Evolutionary conservation across 1,140 invertebrate genomes (phyloP).

Genomic region (Proctacanthus coquilletti): DNA sequence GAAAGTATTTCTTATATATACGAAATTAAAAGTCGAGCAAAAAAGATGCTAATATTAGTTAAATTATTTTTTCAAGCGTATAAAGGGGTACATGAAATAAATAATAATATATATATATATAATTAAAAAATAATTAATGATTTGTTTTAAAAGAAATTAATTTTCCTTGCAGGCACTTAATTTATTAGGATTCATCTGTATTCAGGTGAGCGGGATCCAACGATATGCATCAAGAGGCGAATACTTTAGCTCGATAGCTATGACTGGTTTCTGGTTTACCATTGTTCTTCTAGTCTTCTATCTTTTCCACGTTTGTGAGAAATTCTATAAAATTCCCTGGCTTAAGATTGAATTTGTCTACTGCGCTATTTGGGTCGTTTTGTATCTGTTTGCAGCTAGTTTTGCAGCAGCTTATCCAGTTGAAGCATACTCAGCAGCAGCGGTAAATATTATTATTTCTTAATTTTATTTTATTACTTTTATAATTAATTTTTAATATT

Average conservation of each 20-base stretch:
- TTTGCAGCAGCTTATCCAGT: slow-evolving; percentile 41
- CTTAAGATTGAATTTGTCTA: slow-evolving; percentile 66
- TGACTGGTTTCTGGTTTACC: slow-evolving; percentile 74
- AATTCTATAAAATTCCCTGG: slow-evolving; percentile 76
- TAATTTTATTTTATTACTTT: neutral
- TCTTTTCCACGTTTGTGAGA: slow-evolving; percentile 72
- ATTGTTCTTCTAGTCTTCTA: slow-evolving; percentile 65
- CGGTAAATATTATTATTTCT: slow-evolving; percentile 38
- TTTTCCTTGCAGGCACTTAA: slow-evolving; percentile 47
- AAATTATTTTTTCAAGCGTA: too few relatives aligned
- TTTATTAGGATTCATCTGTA: slow-evolving; percentile 71
- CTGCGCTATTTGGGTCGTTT: slow-evolving; percentile 50
- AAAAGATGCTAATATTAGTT: too few relatives aligned
- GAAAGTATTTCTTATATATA: too few relatives aligned
- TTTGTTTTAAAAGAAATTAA: slow-evolving; percentile 2
- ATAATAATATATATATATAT: too few relatives aligned
- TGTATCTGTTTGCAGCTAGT: slow-evolving; percentile 53
- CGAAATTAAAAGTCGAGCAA: too few relatives aligned
- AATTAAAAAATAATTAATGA: neutral
- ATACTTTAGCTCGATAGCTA: slow-evolving; percentile 71
- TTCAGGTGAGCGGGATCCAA: slow-evolving; percentile 41
- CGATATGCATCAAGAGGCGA: slow-evolving; percentile 35
- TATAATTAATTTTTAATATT: slow-evolving; percentile 5
- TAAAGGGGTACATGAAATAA: too few relatives aligned
- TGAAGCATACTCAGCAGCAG: slow-evolving; percentile 43